Percentiles rank a stretch among this genome's conserved stretches.
phyloP scores from a whole-genome alignment of 2,797 vertebrate species.

The Artibeus jamaicensis region DNA sequence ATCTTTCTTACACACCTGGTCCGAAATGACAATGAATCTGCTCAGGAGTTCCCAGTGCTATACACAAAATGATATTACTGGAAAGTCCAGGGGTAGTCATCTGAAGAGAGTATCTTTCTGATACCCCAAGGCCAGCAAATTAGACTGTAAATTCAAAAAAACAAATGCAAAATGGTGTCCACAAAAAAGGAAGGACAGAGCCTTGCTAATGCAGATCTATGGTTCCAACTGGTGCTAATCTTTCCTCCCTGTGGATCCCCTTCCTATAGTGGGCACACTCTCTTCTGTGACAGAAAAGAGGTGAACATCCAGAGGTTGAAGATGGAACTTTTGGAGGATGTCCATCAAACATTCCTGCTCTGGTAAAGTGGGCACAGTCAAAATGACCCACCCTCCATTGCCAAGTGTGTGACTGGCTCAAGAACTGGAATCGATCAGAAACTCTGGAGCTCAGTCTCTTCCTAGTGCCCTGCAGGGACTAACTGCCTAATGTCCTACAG shows the following conservation, averaged over 20 bases:
- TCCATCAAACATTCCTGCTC: background rate
- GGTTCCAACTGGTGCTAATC: background rate
- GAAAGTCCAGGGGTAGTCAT: background rate
- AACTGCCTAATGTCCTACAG: background rate
- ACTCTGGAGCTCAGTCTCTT: background rate
- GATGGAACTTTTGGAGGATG: background rate
- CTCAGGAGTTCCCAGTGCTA: background rate
- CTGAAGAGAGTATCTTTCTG: background rate
- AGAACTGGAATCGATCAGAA: background rate
- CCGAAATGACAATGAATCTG: background rate
- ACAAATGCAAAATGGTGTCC: background rate
- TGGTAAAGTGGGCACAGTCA: background rate
- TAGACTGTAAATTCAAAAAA: background rate
- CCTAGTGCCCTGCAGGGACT: background rate
- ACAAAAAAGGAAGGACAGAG: too few species aligned
- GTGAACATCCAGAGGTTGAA: background rate
- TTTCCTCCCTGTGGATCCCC: background rate
- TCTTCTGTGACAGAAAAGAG: background rate
- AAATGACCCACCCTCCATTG: background rate
- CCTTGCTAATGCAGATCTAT: background rate
- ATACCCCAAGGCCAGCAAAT: background rate
- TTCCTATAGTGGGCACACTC: background rate
- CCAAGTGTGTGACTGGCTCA: background rate
- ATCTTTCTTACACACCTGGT: background rate
- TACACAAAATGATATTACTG: background rate